These are phyloP conservation scores for Gopherus evgoodei DNA, from an alignment of 2,113 vertebrate species.

Conservation along the genomic window DNA sequence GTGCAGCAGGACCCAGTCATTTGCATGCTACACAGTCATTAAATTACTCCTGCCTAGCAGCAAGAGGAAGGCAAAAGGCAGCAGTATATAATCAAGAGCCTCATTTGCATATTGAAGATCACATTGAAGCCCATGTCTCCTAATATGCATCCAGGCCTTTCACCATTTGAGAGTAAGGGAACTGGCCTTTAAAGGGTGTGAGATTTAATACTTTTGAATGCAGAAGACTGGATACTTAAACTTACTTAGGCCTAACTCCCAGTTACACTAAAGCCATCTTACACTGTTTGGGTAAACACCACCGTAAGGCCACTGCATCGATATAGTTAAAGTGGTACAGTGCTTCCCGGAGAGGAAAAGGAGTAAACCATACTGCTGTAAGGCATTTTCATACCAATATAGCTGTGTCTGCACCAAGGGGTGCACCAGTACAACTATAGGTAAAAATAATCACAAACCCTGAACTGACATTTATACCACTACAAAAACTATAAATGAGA, in stretches of 20 bases:
- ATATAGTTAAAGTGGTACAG: too few species aligned
- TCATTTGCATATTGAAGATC: not conserved
- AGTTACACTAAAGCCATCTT: fast-evolving
- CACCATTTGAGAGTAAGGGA: not conserved
- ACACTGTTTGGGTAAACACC: too few species aligned
- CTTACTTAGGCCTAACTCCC: not conserved
- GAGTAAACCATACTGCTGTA: too few species aligned
- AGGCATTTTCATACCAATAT: too few species aligned
- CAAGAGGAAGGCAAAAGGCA: not conserved
- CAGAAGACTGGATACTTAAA: not conserved
- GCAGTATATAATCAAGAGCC: not conserved
- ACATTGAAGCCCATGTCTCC: not conserved
- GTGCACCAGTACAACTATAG: too few species aligned
- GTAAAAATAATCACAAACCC: too few species aligned
- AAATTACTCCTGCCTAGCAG: not conserved
- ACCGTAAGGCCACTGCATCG: too few species aligned
- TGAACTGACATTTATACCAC: too few species aligned
- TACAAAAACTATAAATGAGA: too few species aligned
- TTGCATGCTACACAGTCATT: not conserved
- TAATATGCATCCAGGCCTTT: not conserved
- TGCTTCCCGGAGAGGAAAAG: too few species aligned
- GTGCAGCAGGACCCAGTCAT: not conserved
- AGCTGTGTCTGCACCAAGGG: too few species aligned
- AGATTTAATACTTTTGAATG: not conserved
- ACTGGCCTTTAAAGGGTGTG: not conserved